phyloP scores from a whole-genome alignment of 1,140 invertebrate genomes.

The Monochamus saltuarius region DNA sequence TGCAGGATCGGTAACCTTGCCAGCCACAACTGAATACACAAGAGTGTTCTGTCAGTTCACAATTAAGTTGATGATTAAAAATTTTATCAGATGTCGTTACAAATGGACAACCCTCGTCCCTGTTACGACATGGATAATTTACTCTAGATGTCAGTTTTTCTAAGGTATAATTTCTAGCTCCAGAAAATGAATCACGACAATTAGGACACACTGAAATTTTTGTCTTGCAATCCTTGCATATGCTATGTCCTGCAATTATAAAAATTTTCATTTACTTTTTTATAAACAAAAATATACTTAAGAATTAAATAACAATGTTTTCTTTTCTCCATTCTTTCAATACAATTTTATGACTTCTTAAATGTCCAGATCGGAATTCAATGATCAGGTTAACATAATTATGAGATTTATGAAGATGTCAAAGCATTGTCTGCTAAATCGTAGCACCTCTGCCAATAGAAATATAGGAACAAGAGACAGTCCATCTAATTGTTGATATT shows the following conservation, averaged over 20 bases:
- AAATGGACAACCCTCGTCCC: constrained; percentile 24
- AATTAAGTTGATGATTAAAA: constrained; percentile 15
- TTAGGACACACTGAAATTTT: constrained; percentile 54
- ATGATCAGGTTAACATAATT: neutral
- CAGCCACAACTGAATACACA: constrained; percentile 20
- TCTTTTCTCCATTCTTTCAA: neutral
- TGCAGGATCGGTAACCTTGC: neutral
- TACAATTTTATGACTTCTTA: neutral
- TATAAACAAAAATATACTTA: neutral
- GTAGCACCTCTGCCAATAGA: no score
- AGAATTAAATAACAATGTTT: neutral
- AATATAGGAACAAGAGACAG: no score
- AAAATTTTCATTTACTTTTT: neutral
- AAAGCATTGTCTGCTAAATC: no score
- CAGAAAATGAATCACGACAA: constrained; percentile 53
- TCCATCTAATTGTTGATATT: no score
- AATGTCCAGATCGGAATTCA: neutral
- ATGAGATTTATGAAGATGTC: no score
- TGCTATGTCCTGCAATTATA: constrained; percentile 51
- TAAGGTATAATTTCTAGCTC: constrained; percentile 55
- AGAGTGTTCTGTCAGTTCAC: constrained; percentile 13
- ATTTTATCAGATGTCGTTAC: constrained; percentile 25
- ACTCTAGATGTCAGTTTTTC: constrained; percentile 35
- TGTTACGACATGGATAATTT: constrained; percentile 26
- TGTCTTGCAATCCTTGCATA: constrained; percentile 54